Evolutionary conservation across 2,888 invertebrate species (phyloP).

Genomic region (Acholoe squamosa): DNA sequence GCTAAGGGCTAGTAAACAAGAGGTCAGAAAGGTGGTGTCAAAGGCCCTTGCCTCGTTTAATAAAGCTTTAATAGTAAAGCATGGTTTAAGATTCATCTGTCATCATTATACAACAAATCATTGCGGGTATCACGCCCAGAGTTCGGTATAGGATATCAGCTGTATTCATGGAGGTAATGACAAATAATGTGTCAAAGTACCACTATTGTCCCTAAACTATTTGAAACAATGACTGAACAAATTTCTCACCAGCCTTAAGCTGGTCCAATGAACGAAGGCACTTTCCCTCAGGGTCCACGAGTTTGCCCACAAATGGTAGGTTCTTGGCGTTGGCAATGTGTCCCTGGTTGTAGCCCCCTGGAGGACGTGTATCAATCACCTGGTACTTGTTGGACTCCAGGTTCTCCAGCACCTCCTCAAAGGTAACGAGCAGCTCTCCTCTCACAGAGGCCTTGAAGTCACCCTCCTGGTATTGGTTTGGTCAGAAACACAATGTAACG

Average conservation of each 20-base stretch:
- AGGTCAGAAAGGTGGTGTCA: too few species aligned
- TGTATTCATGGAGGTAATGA: too few species aligned
- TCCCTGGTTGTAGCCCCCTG: slow-evolving; percentile 66
- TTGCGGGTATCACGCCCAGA: too few species aligned
- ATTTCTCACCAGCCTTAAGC: slow-evolving; percentile 70
- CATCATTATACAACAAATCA: too few species aligned
- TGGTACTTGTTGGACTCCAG: slow-evolving; percentile 66
- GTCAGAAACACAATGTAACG: neutral
- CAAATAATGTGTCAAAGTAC: too few species aligned
- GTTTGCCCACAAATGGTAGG: slow-evolving; percentile 66
- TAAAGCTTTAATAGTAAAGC: too few species aligned
- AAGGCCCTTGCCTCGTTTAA: too few species aligned
- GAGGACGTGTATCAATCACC: slow-evolving; percentile 71
- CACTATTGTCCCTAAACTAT: too few species aligned
- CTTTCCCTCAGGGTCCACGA: slow-evolving; percentile 70
- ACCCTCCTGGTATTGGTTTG: slow-evolving; percentile 70
- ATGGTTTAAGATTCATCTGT: too few species aligned
- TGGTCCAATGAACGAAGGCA: slow-evolving; percentile 69
- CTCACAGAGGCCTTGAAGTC: slow-evolving; percentile 70
- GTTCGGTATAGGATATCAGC: too few species aligned
- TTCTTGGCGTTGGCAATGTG: slow-evolving; percentile 72
- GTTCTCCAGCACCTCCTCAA: slow-evolving; percentile 70
- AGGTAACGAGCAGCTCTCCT: slow-evolving; percentile 65
- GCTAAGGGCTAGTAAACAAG: too few species aligned
- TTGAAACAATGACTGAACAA: too few species aligned